A percentile compares a stretch with the other conserved stretches of the same genome.
Evolutionary conservation across 1,140 invertebrate genomes (phyloP).

Genomic region (Drosophila ficusphila): DNA sequence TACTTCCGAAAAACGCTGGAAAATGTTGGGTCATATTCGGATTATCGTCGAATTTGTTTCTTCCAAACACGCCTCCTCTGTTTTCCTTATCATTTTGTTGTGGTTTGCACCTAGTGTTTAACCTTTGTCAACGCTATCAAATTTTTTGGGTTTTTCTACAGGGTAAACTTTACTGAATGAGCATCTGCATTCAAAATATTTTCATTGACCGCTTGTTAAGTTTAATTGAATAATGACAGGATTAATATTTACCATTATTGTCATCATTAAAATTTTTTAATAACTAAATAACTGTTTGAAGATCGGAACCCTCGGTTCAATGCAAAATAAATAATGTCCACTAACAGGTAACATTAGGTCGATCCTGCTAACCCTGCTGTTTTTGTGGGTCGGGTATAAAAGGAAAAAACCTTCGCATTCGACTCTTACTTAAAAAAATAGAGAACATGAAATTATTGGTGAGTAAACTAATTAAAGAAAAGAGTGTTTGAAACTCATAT

Average conservation of each 20-base stretch:
- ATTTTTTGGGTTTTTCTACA: constrained; percentile 9
- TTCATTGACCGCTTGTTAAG: no score
- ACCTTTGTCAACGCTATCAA: constrained; percentile 12
- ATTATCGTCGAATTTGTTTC: no score
- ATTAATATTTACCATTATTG: no score
- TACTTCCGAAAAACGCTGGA: no score
- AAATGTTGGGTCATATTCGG: no score
- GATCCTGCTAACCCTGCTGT: neutral
- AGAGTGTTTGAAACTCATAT: neutral
- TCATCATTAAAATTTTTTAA: no score
- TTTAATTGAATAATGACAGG: no score
- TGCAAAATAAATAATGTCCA: no score
- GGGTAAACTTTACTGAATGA: neutral
- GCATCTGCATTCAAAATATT: neutral
- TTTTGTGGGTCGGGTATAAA: constrained; percentile 3
- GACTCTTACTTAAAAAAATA: constrained; percentile 1
- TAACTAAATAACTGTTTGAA: no score
- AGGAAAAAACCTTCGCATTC: neutral
- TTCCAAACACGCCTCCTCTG: neutral
- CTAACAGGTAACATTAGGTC: constrained; percentile 1
- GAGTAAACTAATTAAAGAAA: neutral
- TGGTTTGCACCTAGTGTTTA: constrained; percentile 4
- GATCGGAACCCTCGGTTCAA: no score
- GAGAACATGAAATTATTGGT: constrained; percentile 25
- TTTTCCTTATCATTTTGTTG: constrained; percentile 1